Evolutionary conservation across 1,140 invertebrate species (phyloP), one percentile per base, ranked within the genome.

Genomic region (Paraescarpia echinospica): DNA sequence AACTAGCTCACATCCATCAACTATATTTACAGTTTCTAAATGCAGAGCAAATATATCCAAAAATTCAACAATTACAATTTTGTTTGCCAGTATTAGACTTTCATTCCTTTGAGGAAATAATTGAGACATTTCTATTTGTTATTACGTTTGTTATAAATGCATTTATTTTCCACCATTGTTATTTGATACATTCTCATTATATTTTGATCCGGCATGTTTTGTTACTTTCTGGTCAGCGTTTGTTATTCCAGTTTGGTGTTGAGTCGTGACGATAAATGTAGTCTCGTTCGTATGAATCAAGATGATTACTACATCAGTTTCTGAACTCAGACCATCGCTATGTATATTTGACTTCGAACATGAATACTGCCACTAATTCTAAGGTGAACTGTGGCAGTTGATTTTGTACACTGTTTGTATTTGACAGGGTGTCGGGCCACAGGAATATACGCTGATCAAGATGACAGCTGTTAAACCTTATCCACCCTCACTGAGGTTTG

Each of bases 381-480:
- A 41, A 41, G 41, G 4, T 41, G 41, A 12, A 41, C 41, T 41
- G 12, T 41, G 41, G 12, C 12, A 41, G 4, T 41, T 41, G 4
- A 41, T 4, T 4, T 41, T 35, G 31, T 94, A 90, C 18, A 90
- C 27, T 90, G 31, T 92, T 91, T 93, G 77, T 77, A 41, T 93
- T 34, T 94, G 94, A 35, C 93, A 96, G 96, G 99, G 99, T 92
- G 99, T 99, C 90, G 99, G 98, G 0, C 98, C 99, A 14, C 99
- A 99, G 96, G 99, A 99, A 95, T 99, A 99, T 95, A 99, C 99
- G 8, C 96, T 99, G 0, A 98, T 99, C 91, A 99, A 99, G 96
- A 98, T 99, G 97, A 97, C 98, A 96, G 95, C 99, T 0, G 94
- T 97, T 31, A 94, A 97, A 95, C 98, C 98, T 14, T 97, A 97